phyloP scores from a whole-genome alignment of 2,113 vertebrate species.

The Anarhynchus alexandrinus region DNA sequence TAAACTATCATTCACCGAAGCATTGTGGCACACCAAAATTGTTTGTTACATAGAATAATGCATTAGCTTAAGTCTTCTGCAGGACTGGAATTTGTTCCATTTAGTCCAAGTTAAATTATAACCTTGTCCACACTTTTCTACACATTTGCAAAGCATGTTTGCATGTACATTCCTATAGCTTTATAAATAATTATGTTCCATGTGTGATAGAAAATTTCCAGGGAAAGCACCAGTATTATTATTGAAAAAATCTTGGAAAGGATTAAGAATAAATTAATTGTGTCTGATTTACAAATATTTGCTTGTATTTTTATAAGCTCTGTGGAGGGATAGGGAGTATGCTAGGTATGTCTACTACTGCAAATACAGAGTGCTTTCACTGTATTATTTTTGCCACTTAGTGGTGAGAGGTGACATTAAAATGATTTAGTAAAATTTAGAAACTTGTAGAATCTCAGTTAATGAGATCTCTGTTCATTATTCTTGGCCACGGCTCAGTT shows the following conservation, averaged over 20 bases:
- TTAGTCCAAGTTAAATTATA: not conserved
- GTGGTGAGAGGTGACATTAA: conserved; percentile 34
- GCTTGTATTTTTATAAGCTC: conserved; percentile 28
- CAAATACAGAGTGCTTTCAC: conserved; percentile 36
- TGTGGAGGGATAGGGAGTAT: not conserved
- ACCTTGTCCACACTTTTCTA: not conserved
- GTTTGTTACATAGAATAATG: not conserved
- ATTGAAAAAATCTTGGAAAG: not conserved
- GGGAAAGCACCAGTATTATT: not conserved
- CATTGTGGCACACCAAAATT: not conserved
- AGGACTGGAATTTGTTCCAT: not conserved
- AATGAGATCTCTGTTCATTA: conserved; percentile 43
- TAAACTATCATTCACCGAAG: not conserved
- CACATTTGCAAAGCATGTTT: not conserved
- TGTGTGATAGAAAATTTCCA: conserved; percentile 2
- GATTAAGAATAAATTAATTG: not conserved
- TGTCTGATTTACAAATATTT: conserved; percentile 32
- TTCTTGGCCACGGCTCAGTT: conserved; percentile 2
- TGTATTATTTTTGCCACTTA: conserved; percentile 47
- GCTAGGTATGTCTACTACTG: conserved; percentile 1
- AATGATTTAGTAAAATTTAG: conserved; percentile 51
- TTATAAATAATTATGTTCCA: not conserved
- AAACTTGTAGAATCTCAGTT: conserved; percentile 19
- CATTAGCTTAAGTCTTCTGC: not conserved
- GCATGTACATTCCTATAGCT: not conserved